phyloP scores from a whole-genome alignment of 92 coral and sea anemone species.

The Anthopleura xanthogrammica region DNA sequence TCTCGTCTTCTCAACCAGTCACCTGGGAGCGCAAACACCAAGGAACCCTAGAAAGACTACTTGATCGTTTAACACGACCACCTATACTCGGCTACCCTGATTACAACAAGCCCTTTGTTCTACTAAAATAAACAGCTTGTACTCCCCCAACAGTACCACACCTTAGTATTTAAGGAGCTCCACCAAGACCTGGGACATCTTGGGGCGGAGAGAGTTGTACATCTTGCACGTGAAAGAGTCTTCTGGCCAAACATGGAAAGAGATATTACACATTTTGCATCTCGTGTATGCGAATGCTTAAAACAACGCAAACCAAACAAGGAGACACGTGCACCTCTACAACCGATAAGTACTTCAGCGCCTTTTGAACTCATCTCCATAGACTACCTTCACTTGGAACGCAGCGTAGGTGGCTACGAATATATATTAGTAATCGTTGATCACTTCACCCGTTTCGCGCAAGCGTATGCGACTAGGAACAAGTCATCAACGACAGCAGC shows the following conservation, averaged over 20 bases:
- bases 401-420: conserved; percentile 49
- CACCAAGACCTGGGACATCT: conserved; percentile 53
- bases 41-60: conserved; percentile 22
- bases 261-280: conserved; percentile 40
- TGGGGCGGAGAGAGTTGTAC: conserved; percentile 39
- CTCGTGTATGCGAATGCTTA: conserved; percentile 24
- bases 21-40: neutral
- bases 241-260: conserved; percentile 49
- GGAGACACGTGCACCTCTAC: conserved; percentile 30
- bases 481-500: conserved; percentile 18
- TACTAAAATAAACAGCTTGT: conserved; percentile 24
- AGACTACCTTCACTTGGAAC: conserved; percentile 45
- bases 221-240: conserved; percentile 42
- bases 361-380: conserved; percentile 48
- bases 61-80: conserved; percentile 14
- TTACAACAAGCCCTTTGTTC: conserved; percentile 19
- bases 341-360: conserved; percentile 22
- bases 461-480: conserved; percentile 46
- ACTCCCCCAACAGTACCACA: conserved; percentile 6
- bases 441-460: conserved; percentile 46
- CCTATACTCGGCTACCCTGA: conserved; percentile 43
- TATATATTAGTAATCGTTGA: conserved; percentile 42
- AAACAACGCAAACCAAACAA: conserved; percentile 26
- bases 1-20: conserved; percentile 1
- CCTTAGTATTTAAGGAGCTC: conserved; percentile 26